Conservation (phyloP, 2,113 vertebrate genomes). For the Pollimyrus isidori region DNA sequence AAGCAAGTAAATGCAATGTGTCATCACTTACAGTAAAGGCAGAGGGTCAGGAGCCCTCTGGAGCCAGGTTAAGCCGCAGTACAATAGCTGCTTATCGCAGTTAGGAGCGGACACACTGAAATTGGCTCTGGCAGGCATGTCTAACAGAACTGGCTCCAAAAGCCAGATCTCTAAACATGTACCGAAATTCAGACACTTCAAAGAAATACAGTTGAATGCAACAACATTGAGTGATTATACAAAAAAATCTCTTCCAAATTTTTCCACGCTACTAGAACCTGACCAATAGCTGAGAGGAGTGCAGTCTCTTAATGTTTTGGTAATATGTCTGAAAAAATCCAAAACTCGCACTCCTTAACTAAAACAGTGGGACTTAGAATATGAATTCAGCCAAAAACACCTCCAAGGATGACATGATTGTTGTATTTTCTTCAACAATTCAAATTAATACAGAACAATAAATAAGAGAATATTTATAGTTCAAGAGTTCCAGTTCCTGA, state of each 20-base stretch:
- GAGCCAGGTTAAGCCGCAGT: background rate
- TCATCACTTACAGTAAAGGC: background rate
- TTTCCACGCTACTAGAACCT: background rate
- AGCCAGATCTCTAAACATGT: background rate
- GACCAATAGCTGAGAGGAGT: background rate
- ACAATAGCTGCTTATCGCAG: background rate
- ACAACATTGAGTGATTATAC: background rate
- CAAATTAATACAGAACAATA: background rate
- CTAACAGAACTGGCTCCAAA: background rate
- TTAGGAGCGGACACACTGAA: background rate
- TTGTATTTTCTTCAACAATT: background rate
- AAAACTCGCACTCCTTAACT: background rate
- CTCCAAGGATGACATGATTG: background rate
- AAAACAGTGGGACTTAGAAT: background rate
- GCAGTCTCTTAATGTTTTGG: background rate
- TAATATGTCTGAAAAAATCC: background rate
- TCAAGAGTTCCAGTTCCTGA: background rate
- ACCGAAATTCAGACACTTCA: background rate
- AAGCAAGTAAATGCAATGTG: slow-evolving; percentile 3
- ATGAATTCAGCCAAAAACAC: background rate
- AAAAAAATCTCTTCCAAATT: background rate
- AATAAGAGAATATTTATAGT: background rate
- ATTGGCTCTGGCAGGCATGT: background rate
- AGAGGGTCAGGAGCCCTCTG: background rate
- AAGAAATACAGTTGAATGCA: background rate